Evolutionary conservation across 2,797 vertebrate genomes (phyloP), one percentile per base, ranked within the genome.

Genomic region (Propithecus deckenii): DNA sequence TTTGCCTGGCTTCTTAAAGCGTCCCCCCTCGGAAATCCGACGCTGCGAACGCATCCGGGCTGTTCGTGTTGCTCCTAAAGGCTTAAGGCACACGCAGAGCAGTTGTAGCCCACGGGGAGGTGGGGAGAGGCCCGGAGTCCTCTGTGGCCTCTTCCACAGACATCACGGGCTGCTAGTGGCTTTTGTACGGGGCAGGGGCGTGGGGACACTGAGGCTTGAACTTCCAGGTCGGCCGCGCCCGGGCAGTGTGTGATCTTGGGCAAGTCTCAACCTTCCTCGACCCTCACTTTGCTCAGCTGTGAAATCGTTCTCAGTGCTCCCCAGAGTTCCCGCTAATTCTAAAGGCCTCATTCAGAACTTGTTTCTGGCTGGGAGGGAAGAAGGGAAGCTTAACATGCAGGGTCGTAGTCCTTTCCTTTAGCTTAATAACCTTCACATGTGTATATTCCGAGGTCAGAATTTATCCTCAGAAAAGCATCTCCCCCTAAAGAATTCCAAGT

Each of bases 21-120:
- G 20, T 0, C n/a, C 35, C 7, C 32, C 0, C 20, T 43, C 28
- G 4, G 43, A 25, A 89, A 52, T 18, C 11, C 3, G 5, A 4
- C 2, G 0, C 4, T 46, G 48, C 46, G 15, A 2, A 13, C 15
- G 30, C 8, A 0, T n/a, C 2, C 2, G 52, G 12, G 20, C n/a
- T 28, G 18, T 1, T 22, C 18, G 38, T 10, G 1, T 18, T 72
- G 57, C 38, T 6, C 35, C 23, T 20, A 0, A 6, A 18, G 35
- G 46, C 18, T 46, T 8, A 35, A 28, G 7, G 14, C 15, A 0
- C 46, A 0, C 22, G 0, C 10, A 4, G 13, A 7, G 35, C 22
- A 5, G 43, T 2, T 41, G 43, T 57, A 9, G 38, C 22, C 8
- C 38, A 8, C 3, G 15, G 2, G 25, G 35, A 30, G 1, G 30